Evolutionary conservation across 2,888 invertebrate species (phyloP), one percentile per base, ranked within the genome.

Genomic region (Arge pagana): DNA sequence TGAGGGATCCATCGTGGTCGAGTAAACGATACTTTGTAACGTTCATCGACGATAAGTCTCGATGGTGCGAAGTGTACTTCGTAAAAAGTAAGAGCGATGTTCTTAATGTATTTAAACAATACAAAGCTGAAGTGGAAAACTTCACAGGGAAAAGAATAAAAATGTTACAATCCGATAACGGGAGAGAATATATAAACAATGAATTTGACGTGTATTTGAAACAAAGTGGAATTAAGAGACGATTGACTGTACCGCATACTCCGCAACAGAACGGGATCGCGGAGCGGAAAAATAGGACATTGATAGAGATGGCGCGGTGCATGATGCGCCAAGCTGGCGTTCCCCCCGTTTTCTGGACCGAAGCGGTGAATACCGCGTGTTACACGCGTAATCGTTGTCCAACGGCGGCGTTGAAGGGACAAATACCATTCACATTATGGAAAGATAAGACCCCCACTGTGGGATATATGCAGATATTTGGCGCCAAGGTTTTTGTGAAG

Each of bases 41-140:
- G 1, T 66, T 65, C 26, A 64, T 64, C 5, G 63, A 68, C 36
- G 63, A 68, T 30, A 31, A 40, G 30, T 54, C 58, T 3, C 40
- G 60, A n/a, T 65, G 59, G 60, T 58, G 60, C 30, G 56, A 60
- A 36, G 55, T 63, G n/a, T 43, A 56, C 15, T 61, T 62, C 18
- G 15, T 65, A 13, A 62, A 58, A 16, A 13, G 41, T 15, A 63
- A 64, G 21, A 36, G 28, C n/a, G 59, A 65, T 8, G 58, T 56
- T 6, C 52, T 57, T 6, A 36, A 58, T 11, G 40, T 30, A 13
- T 56, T 60, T 8, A 55, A 52, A 13, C 56, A 57, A 5, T 62
- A 48, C 28, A 53, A 58, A 26, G 43, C 41, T 3, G 50, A 55
- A 6, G 55, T 59, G 3, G 61, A 62, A 45, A 63, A 54, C 3